Evolutionary conservation across 2,888 invertebrate species (phyloP).

Genomic region (Scrobipalpa atriplicella): DNA sequence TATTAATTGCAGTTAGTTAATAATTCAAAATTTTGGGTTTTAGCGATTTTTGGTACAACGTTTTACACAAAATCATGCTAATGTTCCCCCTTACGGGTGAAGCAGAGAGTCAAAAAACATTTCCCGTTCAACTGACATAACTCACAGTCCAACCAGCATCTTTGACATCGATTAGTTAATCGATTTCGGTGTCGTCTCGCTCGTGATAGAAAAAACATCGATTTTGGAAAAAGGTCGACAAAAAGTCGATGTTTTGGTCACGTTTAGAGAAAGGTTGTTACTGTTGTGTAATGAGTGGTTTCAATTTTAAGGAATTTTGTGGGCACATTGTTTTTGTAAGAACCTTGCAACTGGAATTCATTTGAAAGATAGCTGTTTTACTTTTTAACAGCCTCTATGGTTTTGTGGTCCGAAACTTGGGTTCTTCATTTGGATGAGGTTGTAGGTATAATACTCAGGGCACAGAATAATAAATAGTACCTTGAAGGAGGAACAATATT

Average conservation of each 20-base stretch:
- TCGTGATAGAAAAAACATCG: constrained; percentile 28
- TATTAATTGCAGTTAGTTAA: too few relatives aligned
- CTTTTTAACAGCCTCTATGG: too few relatives aligned
- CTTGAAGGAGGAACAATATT: too few relatives aligned
- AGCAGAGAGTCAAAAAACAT: neutral
- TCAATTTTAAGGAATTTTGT: constrained; percentile 5
- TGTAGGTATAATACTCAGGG: too few relatives aligned
- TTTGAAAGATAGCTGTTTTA: too few relatives aligned
- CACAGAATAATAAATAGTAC: too few relatives aligned
- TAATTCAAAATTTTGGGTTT: too few relatives aligned
- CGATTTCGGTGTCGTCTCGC: constrained; percentile 31
- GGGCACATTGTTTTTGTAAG: neutral
- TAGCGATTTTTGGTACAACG: too few relatives aligned
- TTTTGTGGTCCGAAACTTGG: too few relatives aligned
- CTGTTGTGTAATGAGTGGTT: neutral
- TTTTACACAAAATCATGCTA: too few relatives aligned
- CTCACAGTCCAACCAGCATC: neutral
- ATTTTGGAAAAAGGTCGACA: constrained; percentile 7
- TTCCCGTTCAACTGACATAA: neutral
- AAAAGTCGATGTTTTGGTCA: constrained; percentile 14
- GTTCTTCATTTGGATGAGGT: too few relatives aligned
- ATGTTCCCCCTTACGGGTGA: neutral
- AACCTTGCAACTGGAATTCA: neutral
- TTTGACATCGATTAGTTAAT: constrained; percentile 17
- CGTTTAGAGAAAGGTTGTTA: neutral